Percentiles rank a stretch among this genome's conserved stretches.
Conservation (phyloP, 2,113 vertebrate genomes). For the Bos indicus region DNA sequence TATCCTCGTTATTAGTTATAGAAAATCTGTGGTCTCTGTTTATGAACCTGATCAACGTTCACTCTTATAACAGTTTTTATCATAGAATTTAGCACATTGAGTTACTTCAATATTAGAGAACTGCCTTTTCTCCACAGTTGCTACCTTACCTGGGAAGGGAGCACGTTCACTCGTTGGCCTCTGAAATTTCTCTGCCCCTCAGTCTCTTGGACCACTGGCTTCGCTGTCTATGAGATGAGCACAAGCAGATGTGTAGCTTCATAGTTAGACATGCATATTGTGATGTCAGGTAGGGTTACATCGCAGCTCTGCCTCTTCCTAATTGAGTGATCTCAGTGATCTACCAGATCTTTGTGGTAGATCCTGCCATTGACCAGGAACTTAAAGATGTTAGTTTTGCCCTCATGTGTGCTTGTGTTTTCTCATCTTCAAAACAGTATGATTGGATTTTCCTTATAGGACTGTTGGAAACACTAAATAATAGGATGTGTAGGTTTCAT, state of each 20-base stretch:
- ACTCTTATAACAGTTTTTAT: neutral
- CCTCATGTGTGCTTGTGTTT: neutral
- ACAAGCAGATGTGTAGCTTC: too few species aligned
- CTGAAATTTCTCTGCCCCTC: neutral
- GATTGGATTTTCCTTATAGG: neutral
- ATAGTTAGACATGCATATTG: rapidly evolving
- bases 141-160: neutral
- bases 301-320: neutral
- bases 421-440: neutral
- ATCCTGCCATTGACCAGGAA: neutral
- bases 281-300: neutral
- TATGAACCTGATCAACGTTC: neutral
- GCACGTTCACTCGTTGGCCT: neutral
- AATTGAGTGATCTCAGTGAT: neutral
- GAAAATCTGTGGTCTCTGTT: neutral
- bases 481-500: neutral
- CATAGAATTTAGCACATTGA: neutral
- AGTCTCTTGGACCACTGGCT: neutral
- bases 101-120: neutral
- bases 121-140: neutral
- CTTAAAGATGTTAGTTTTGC: neutral
- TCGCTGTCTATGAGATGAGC: neutral
- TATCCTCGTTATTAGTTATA: neutral
- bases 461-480: neutral
- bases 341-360: neutral